Percentiles rank a stretch among this genome's conserved stretches.
phyloP scores from a whole-genome alignment of 2,888 invertebrate genomes.

The Bombylius discolor region DNA sequence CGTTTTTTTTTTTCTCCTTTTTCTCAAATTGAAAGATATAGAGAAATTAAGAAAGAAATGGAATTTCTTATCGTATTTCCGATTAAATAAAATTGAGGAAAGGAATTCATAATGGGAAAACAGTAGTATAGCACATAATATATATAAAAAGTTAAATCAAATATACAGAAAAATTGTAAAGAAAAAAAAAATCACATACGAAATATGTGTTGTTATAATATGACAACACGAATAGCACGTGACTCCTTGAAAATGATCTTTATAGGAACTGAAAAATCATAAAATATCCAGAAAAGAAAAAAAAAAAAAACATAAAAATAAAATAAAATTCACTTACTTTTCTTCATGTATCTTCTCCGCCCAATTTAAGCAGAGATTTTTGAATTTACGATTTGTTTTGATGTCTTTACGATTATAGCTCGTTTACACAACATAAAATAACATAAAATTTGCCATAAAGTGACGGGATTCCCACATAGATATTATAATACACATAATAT shows the following conservation, averaged over 20 bases:
- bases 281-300: too few relatives aligned
- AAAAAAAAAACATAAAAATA: too few relatives aligned
- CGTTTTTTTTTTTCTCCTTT: too few relatives aligned
- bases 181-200: background rate
- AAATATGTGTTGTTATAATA: background rate
- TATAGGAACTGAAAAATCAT: too few relatives aligned
- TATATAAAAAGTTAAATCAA: too few relatives aligned
- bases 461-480: conserved; percentile 16
- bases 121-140: too few relatives aligned
- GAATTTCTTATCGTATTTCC: too few relatives aligned
- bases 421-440: conserved; percentile 38
- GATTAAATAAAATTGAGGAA: too few relatives aligned
- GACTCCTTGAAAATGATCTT: background rate
- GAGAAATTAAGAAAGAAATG: too few relatives aligned
- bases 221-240: background rate
- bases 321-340: too few relatives aligned
- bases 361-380: conserved; percentile 24
- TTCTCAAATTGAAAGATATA: too few relatives aligned
- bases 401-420: conserved; percentile 39
- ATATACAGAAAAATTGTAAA: background rate
- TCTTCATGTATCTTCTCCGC: background rate
- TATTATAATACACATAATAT: background rate
- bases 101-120: too few relatives aligned
- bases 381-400: conserved; percentile 39
- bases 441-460: conserved; percentile 33